Conservation (phyloP, 1,140 invertebrate species). For the Brachionus rubens region DNA sequence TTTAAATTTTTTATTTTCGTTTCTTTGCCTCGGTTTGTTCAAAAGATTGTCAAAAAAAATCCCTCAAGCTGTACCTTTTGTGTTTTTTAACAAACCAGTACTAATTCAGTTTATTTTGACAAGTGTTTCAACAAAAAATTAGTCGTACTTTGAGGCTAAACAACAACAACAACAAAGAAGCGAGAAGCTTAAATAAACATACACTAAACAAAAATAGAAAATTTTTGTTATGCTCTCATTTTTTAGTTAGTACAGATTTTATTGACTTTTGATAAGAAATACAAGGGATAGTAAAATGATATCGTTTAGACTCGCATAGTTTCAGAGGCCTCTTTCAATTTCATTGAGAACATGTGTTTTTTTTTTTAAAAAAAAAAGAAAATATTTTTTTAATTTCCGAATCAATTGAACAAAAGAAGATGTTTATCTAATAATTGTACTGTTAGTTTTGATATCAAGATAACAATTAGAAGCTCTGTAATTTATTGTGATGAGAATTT, state of each 20-base stretch:
- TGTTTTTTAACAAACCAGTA: conserved; percentile 13
- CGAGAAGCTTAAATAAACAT: conserved; percentile 31
- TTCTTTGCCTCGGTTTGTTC: conserved; percentile 2
- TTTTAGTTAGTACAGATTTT: not conserved
- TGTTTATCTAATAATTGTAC: too few species aligned
- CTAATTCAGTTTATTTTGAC: conserved; percentile 37
- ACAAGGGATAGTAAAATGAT: not conserved
- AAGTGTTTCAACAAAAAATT: conserved; percentile 1
- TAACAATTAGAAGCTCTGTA: too few species aligned
- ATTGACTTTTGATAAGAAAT: conserved; percentile 29
- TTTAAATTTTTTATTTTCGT: too few species aligned
- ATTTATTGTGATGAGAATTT: too few species aligned
- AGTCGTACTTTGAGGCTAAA: not conserved
- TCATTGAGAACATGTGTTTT: conserved; percentile 4
- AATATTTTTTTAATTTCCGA: too few species aligned
- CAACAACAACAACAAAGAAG: conserved; percentile 14
- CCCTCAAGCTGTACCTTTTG: not conserved
- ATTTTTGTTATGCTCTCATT: too few species aligned
- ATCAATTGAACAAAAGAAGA: too few species aligned
- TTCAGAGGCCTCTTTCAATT: too few species aligned
- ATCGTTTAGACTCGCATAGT: not conserved
- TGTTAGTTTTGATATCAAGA: too few species aligned
- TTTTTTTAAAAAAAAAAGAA: too few species aligned
- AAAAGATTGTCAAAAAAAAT: not conserved
- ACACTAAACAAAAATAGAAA: too few species aligned